Conservation (phyloP, 2,113 vertebrate species). For the Oryzias curvinotus region DNA sequence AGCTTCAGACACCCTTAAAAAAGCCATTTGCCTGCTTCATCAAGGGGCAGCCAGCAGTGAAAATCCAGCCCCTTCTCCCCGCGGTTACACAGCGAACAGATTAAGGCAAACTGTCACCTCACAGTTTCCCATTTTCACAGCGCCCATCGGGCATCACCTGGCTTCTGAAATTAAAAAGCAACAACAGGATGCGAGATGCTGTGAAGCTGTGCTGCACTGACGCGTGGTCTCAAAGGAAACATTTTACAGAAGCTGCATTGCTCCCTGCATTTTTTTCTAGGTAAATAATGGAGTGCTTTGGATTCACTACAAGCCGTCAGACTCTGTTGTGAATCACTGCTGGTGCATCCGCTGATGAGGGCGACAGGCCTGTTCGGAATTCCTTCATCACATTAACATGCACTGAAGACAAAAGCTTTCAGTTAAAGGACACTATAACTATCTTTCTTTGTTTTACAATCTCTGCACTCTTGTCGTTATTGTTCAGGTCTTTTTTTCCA, state of each 20-base stretch:
- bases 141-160: constrained; percentile 20
- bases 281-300: constrained; percentile 11
- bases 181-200: constrained; percentile 8
- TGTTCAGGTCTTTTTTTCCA: too few relatives aligned
- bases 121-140: constrained; percentile 23
- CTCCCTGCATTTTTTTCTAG: background rate
- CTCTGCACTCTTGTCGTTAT: too few relatives aligned
- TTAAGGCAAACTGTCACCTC: constrained; percentile 42
- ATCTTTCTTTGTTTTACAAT: too few relatives aligned
- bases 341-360: constrained; percentile 12
- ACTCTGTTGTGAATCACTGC: constrained; percentile 3
- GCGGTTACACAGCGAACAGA: constrained; percentile 7
- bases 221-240: constrained; percentile 12
- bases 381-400: too few relatives aligned
- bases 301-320: background rate
- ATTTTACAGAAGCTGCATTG: background rate
- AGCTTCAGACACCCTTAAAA: too few relatives aligned
- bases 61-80: constrained; percentile 6
- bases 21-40: too few relatives aligned
- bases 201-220: constrained; percentile 7
- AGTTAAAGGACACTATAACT: too few relatives aligned
- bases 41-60: constrained; percentile 8
- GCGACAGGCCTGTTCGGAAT: background rate
- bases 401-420: too few relatives aligned
- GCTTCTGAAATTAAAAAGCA: constrained; percentile 49